A percentile compares a stretch with the other conserved stretches of the same genome.
phyloP scores from a whole-genome alignment of 2,888 invertebrate genomes.

The Thera britannica region DNA sequence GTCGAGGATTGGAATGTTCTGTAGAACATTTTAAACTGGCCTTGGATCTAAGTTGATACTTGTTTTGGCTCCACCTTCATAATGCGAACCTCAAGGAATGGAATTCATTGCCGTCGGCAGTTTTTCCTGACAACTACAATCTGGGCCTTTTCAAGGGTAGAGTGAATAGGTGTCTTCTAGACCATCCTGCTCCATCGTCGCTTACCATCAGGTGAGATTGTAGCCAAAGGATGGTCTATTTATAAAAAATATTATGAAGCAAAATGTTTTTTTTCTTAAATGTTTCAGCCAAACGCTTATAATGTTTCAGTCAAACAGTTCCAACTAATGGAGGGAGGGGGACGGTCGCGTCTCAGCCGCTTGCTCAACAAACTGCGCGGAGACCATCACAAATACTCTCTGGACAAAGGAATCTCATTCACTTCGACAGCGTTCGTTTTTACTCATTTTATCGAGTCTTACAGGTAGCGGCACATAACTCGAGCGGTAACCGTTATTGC shows the following conservation, averaged over 20 bases:
- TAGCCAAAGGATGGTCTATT: too few species aligned
- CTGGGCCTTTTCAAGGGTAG: too few species aligned
- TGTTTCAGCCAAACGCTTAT: background rate
- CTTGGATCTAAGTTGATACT: background rate
- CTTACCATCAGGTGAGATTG: too few species aligned
- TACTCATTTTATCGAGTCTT: background rate
- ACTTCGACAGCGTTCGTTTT: slow-evolving; percentile 64
- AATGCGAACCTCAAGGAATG: too few species aligned
- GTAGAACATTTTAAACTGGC: too few species aligned
- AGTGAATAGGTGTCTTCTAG: too few species aligned
- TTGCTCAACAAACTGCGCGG: slow-evolving; percentile 71
- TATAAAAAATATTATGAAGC: background rate
- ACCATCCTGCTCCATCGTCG: too few species aligned
- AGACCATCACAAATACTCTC: slow-evolving; percentile 58
- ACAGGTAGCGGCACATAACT: too few species aligned
- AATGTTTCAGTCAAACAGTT: slow-evolving; percentile 23
- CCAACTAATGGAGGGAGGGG: slow-evolving; percentile 66
- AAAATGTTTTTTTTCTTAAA: background rate
- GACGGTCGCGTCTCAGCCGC: slow-evolving; percentile 66
- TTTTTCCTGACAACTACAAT: too few species aligned
- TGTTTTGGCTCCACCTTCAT: background rate
- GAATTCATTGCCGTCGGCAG: too few species aligned
- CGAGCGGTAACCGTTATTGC: too few species aligned
- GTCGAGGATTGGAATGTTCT: too few species aligned
- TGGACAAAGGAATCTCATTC: slow-evolving; percentile 65